Evolutionary conservation across 23 tunicate species (phyloP), one percentile per base, ranked within the genome.

Genomic region (Ciona savignyi): DNA sequence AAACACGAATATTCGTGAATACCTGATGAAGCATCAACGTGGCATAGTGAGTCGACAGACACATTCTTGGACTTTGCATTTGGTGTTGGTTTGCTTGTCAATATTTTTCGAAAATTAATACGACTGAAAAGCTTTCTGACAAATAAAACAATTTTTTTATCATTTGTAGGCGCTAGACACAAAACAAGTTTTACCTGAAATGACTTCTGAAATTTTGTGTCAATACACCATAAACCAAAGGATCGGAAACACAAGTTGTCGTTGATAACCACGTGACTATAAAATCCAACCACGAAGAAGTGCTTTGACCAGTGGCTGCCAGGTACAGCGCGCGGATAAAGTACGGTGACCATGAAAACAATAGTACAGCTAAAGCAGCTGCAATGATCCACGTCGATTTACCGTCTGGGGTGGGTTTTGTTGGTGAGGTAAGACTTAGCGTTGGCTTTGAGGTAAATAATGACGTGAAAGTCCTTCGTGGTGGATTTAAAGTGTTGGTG

Each of bases 241-340:
- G 96, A 77, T 88, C 96, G 73, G 76, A 77, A 4, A 88, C 84
- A 66, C 81, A 78, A 28, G 86, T 82, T 67, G 73, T 61, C 70
- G 81, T 60, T 25, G 96, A 81, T 34, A 88, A 68, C 96, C 96
- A 88, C 65, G 83, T 81, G 33, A 73, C 69, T 1, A 77, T 3
- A 73, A 88, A 88, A 26, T 88, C 96, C 23, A 66, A 24, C 96
- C 96, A 88, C 28, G 34, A 56, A n/a, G 69, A 33, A 3, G 77
- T 75, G 21, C 31, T 23, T 33, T 69, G 93, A 32, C 42, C 25
- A 2, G 63, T 68, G 68, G 32, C 21, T 32, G 95, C 82, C 3
- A 68, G 60, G 27, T 81, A 81, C 2, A 87, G 34, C 20, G 86
- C 95, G 29, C 27, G 77, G 2, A 34, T 34, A 27, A 71, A 87